Evolutionary conservation across 2,797 vertebrate species (phyloP).

Genomic region (Tragelaphus oryx): DNA sequence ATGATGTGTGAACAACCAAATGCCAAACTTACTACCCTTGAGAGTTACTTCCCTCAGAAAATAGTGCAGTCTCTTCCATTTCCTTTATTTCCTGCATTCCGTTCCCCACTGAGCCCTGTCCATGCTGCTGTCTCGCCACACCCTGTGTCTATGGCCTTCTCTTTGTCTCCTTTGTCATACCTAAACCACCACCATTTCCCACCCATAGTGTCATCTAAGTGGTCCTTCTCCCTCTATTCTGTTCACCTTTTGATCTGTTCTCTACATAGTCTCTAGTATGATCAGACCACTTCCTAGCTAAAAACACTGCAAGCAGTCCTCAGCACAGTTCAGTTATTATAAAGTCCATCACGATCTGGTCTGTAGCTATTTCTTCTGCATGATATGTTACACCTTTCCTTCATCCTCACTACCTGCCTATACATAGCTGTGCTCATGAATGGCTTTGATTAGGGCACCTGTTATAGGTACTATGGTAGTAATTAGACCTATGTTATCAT

Average conservation of each 20-base stretch:
- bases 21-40: not conserved
- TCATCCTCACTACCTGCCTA: not conserved
- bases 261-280: not conserved
- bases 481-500: not conserved
- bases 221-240: not conserved
- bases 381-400: not conserved
- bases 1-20: not conserved
- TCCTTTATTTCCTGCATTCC: not conserved
- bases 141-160: not conserved
- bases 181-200: not conserved
- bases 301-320: not conserved
- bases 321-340: not conserved
- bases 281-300: not conserved
- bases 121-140: not conserved
- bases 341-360: not conserved
- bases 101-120: not conserved
- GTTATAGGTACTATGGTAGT: not conserved
- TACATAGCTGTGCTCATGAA: not conserved
- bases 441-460: not conserved
- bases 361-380: not conserved
- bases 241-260: not conserved
- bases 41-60: not conserved
- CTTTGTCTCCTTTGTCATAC: not conserved
- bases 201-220: not conserved
- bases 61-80: not conserved